phyloP scores from a whole-genome alignment of 2,888 invertebrate species.

The Brachypalpus laphriformis region DNA sequence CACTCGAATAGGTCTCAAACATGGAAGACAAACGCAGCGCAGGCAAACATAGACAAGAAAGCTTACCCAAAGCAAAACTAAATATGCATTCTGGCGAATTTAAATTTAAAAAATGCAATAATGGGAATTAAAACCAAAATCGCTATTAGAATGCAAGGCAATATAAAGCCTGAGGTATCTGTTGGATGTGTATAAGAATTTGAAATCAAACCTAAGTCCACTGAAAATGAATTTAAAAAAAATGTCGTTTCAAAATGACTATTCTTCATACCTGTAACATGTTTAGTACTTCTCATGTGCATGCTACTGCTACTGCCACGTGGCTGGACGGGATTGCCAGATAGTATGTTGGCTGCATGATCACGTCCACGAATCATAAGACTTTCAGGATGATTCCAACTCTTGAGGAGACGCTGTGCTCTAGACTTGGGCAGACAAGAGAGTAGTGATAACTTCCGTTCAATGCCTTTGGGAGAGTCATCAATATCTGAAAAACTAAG shows the following conservation, averaged over 20 bases:
- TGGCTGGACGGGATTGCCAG: constrained; percentile 85
- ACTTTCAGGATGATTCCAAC: constrained; percentile 90
- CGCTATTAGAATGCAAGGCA: constrained; percentile 33
- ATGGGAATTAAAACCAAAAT: constrained; percentile 55
- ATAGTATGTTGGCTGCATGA: constrained; percentile 91
- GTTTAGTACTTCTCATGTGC: constrained; percentile 56
- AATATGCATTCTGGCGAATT: constrained; percentile 1
- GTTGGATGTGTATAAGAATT: neutral
- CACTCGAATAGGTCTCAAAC: constrained; percentile 5
- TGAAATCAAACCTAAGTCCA: constrained; percentile 34
- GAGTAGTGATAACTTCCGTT: constrained; percentile 89
- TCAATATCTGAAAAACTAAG: constrained; percentile 82
- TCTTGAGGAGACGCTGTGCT: constrained; percentile 89
- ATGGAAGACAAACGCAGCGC: constrained; percentile 7
- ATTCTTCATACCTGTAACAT: constrained; percentile 44
- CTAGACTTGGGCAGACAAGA: constrained; percentile 90
- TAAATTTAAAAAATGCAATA: constrained; percentile 46
- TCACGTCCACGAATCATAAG: constrained; percentile 91
- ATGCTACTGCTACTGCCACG: constrained; percentile 76
- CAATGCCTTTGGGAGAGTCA: constrained; percentile 85
- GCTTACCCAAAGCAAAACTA: constrained; percentile 51
- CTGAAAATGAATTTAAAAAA: constrained; percentile 29
- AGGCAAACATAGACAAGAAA: constrained; percentile 10
- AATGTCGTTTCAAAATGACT: neutral
- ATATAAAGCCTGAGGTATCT: constrained; percentile 9